Evolutionary conservation across 2,888 invertebrate genomes (phyloP), one percentile per base, ranked within the genome.

Genomic region (Drosophila meridionalis): DNA sequence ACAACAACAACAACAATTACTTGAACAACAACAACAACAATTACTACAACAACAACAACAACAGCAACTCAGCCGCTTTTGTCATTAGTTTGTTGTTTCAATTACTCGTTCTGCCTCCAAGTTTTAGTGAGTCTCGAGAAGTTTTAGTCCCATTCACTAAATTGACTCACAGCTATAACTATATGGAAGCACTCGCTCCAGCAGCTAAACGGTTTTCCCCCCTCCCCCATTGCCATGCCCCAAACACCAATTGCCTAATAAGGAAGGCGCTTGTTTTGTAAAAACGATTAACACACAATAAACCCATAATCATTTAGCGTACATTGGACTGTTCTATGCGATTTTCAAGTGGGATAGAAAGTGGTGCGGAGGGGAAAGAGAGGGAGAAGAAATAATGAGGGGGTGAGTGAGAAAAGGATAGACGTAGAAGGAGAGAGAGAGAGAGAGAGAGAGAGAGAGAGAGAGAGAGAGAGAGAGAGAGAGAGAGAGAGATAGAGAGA

Each of bases 71-170:
- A 14, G 57, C 64, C 50, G 78, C 64, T 72, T 73, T 76, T 79
- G 66, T 78, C 76, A 80, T 80, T 72, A 67, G 66, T 63, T 69
- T 64, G 70, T 40, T 67, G 65, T 76, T 79, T 79, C 76, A 79
- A 76, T 75, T 76, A 71, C 43, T 53, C 57, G n/a, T 3, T 36
- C 47, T 48, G 53, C 38, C 62, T 66, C 50, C 38, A 43, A 52
- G 52, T 66, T 66, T 14, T 32, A 50, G 34, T 36, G 50, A 8
- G 43, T 55, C 48, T 59, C 47, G 58, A n/a, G 26, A 20, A 8
- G 34, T 42, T 75, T 75, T 66, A 61, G 52, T 63, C 62, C 53
- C 76, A 76, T 68, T 72, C 64, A 76, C 76, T 61, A 69, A 76
- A 60, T 55, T 69, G 65, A 76, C 50, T 77, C 73, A 60, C 61